Percentiles rank a stretch among this genome's conserved stretches.
These are phyloP conservation scores for Spilosoma lubricipeda DNA, from an alignment of 2,888 invertebrate species.

Conservation along the genomic window DNA sequence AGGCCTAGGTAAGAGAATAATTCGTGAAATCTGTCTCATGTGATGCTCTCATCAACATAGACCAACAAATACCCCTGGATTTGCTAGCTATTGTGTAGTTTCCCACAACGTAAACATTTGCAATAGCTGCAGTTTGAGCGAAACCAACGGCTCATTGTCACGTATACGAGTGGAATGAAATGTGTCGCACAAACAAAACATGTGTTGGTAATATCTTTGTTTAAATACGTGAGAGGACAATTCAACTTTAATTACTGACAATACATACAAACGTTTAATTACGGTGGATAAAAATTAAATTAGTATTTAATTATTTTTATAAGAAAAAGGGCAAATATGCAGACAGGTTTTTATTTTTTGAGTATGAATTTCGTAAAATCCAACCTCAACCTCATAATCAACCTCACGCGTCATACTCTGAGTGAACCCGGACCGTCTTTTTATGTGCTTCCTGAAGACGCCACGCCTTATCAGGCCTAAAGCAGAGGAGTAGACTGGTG, in stretches of 20 bases:
- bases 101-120: not conserved
- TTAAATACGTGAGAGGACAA: not conserved
- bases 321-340: too few relatives aligned
- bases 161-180: not conserved
- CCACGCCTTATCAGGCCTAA: too few relatives aligned
- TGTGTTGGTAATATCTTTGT: not conserved
- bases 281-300: too few relatives aligned
- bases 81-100: not conserved
- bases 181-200: not conserved
- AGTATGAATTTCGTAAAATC: too few relatives aligned
- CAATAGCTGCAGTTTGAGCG: not conserved
- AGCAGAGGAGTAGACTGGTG: too few relatives aligned
- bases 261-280: not conserved
- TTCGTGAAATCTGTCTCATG: not conserved
- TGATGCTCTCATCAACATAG: not conserved
- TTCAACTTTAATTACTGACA: not conserved
- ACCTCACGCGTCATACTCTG: too few relatives aligned
- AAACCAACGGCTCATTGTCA: not conserved
- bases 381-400: too few relatives aligned
- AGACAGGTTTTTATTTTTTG: too few relatives aligned
- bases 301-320: too few relatives aligned
- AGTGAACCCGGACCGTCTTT: too few relatives aligned
- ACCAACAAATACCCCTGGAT: not conserved
- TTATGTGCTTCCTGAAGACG: too few relatives aligned
- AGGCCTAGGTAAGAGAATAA: not conserved